A percentile compares a stretch with the other conserved stretches of the same genome.
Conservation (phyloP, 2,113 vertebrate genomes). For the Panthera uncia region DNA sequence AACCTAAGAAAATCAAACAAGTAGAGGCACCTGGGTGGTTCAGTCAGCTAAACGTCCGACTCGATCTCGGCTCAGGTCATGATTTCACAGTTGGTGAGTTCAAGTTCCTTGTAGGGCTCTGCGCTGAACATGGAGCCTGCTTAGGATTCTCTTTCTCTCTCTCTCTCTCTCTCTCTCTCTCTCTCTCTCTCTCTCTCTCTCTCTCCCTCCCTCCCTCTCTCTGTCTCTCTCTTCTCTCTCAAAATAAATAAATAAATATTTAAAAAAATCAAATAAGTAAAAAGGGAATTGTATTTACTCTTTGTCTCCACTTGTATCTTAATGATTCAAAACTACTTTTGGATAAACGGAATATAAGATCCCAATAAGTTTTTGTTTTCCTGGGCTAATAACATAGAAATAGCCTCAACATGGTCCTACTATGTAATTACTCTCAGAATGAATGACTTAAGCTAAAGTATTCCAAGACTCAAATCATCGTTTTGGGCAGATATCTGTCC, state of each 20-base stretch:
- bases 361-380: neutral
- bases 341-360: neutral
- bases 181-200: too few relatives aligned
- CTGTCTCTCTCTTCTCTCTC: too few relatives aligned
- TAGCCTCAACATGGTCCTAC: neutral
- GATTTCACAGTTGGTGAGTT: too few relatives aligned
- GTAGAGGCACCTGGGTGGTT: neutral
- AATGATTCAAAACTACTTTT: neutral
- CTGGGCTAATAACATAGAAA: neutral
- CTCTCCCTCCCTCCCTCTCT: too few relatives aligned
- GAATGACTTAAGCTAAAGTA: constrained; percentile 2
- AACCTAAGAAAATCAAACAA: neutral
- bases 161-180: too few relatives aligned
- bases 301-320: neutral
- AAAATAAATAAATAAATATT: too few relatives aligned
- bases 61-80: too few relatives aligned
- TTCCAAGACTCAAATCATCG: neutral
- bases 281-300: neutral
- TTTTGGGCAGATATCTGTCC: constrained; percentile 5
- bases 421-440: constrained; percentile 25
- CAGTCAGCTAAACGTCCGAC: too few relatives aligned
- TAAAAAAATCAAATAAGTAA: neutral
- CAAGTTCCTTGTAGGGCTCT: too few relatives aligned
- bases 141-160: too few relatives aligned
- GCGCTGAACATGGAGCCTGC: too few relatives aligned